A percentile compares a stretch with the other conserved stretches of the same genome.
These are phyloP conservation scores for Zaprionus camerounensis DNA, from an alignment of 1,140 invertebrate genomes.

Conservation along the genomic window DNA sequence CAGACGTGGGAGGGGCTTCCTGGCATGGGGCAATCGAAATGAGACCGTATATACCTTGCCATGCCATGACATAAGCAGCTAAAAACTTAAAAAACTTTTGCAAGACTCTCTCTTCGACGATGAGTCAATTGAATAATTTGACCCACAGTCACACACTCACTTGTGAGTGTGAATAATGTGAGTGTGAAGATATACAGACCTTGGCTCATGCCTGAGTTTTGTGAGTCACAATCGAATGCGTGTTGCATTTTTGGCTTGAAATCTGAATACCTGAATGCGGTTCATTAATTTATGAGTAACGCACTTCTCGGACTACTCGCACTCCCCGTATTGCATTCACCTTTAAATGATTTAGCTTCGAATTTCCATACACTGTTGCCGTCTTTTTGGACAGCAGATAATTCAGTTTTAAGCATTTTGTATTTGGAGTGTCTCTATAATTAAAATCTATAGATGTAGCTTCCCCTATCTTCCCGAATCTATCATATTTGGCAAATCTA, in stretches of 20 bases:
- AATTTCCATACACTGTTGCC: constrained; percentile 10
- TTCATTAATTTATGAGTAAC: constrained; percentile 25
- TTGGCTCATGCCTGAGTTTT: constrained; percentile 11
- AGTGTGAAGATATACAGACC: constrained; percentile 15
- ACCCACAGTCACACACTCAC: constrained; percentile 36
- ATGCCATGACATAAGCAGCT: constrained; percentile 67
- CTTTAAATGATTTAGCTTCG: constrained; percentile 16
- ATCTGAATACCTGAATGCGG: constrained; percentile 25
- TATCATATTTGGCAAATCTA: constrained; percentile 26
- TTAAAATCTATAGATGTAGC: constrained; percentile 37
- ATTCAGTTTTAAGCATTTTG: constrained; percentile 13
- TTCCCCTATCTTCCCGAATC: neutral
- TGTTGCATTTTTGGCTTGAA: constrained; percentile 30
- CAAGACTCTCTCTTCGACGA: constrained; percentile 52
- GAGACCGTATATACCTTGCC: constrained; percentile 3
- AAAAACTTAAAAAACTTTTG: constrained; percentile 33
- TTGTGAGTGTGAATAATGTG: constrained; percentile 5
- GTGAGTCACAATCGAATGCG: constrained; percentile 38
- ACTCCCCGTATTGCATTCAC: constrained; percentile 12
- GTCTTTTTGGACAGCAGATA: constrained; percentile 31
- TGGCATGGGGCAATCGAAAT: neutral
- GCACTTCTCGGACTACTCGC: neutral
- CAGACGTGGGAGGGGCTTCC: neutral
- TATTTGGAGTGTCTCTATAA: constrained; percentile 12
- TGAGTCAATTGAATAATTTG: constrained; percentile 58